Conservation (phyloP, 2,797 vertebrate species). For the Gallinago stenura region DNA sequence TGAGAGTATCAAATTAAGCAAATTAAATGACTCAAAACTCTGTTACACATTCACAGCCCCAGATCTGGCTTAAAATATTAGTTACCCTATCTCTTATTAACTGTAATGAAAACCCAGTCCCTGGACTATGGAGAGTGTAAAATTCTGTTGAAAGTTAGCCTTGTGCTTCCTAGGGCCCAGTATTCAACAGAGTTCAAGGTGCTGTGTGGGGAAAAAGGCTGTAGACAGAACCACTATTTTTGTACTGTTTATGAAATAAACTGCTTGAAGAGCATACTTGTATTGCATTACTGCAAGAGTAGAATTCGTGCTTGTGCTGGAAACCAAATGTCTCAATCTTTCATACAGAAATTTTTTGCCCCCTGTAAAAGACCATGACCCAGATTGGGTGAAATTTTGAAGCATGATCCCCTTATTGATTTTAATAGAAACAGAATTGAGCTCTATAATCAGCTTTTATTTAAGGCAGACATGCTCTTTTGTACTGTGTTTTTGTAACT, state of each 20-base stretch:
- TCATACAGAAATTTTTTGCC: slow-evolving; percentile 44
- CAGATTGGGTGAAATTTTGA: slow-evolving; percentile 38
- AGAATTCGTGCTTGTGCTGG: neutral
- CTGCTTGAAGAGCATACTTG: neutral
- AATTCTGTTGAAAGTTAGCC: neutral
- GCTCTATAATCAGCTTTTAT: slow-evolving; percentile 32
- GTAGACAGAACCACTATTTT: neutral
- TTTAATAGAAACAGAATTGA: slow-evolving; percentile 43
- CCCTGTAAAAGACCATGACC: neutral
- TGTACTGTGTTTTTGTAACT: slow-evolving; percentile 20
- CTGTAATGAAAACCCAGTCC: neutral
- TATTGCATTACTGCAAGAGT: neutral
- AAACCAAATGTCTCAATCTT: slow-evolving; percentile 41
- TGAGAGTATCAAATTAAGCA: neutral
- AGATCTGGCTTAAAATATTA: neutral
- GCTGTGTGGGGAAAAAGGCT: neutral
- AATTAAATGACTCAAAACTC: neutral
- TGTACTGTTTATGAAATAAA: neutral
- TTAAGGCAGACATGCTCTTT: slow-evolving; percentile 35
- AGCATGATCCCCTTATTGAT: neutral
- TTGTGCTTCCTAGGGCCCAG: neutral
- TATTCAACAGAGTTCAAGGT: neutral
- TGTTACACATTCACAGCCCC: neutral
- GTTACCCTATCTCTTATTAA: neutral
- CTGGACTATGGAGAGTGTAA: neutral